Evolutionary conservation across 1,140 invertebrate species (phyloP).

Genomic region (Leptinotarsa undecemlineata): DNA sequence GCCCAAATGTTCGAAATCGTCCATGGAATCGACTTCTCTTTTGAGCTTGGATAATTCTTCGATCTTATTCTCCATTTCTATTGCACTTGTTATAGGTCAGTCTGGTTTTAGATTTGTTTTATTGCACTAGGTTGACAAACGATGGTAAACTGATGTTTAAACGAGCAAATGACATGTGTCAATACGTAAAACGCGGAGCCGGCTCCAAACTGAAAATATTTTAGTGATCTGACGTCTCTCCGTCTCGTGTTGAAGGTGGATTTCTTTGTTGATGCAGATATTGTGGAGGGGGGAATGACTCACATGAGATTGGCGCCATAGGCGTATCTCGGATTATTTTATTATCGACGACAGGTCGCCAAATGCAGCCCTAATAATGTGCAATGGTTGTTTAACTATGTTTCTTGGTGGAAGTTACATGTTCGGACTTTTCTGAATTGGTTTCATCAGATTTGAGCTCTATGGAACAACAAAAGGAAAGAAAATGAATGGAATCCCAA

Average conservation of each 20-base stretch:
- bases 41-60: conserved; percentile 52
- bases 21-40: conserved; percentile 68
- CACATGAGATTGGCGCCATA: conserved; percentile 1
- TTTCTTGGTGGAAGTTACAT: too few relatives aligned
- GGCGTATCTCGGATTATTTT: conserved; percentile 5
- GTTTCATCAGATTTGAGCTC: too few relatives aligned
- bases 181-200: not conserved
- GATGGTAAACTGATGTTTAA: not conserved
- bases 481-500: too few relatives aligned
- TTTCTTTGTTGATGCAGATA: conserved; percentile 9
- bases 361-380: too few relatives aligned
- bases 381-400: too few relatives aligned
- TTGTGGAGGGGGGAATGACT: conserved; percentile 19
- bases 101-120: not conserved
- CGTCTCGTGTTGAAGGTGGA: not conserved
- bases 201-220: not conserved
- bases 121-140: not conserved
- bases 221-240: not conserved
- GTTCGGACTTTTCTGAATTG: too few relatives aligned
- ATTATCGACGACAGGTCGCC: too few relatives aligned
- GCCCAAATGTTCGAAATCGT: conserved; percentile 73
- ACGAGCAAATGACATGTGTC: conserved; percentile 12
- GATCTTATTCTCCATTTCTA: conserved; percentile 7
- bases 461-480: too few relatives aligned
- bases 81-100: not conserved